Base-by-base conservation (phyloP, 23 tunicate species). In the Clavelina lepadiformis region DNA sequence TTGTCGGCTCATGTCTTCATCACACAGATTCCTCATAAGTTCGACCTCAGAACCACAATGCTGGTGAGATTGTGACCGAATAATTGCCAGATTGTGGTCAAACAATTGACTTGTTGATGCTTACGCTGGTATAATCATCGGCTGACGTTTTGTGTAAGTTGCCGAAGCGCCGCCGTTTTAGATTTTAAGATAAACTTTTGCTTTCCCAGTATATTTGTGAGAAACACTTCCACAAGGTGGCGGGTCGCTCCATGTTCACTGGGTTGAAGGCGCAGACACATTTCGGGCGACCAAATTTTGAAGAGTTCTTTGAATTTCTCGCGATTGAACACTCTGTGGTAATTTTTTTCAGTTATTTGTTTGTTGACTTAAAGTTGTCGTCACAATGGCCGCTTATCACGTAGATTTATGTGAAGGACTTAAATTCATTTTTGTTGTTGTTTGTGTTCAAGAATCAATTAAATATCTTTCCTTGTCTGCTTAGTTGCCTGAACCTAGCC, bases 1-100 rank as follows among this genome's bases (percentile, higher is more conserved):
- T 36, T 88, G 2, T 56, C 67, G 26, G 76, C 83, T 31, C 85
- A 83, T 35, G 70, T 91, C 25, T 91, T 83, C 45, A 77, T 91
- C 46, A 91, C 98, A 13, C 91, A 91, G 37, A 25, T 82, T 29
- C 69, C 73, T 2, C 30, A 60, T 28, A 64, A 82, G 44, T 91
- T 83, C 54, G 98, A 91, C 52, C 72, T 91, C 30, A 56, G 98
- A 38, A 91, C 98, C 3, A 72, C 81, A 2, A 91, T 91, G 98
- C 61, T 79, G 86, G 95, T 79, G 33, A 32, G 68, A n/a, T n/a
- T n/a, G n/a, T n/a, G n/a, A n/a, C n/a, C n/a, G n/a, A n/a, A n/a
- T n/a, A n/a, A n/a, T n/a, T n/a, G n/a, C n/a, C n/a, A n/a, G n/a
- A n/a, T n/a, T n/a, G n/a, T n/a, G n/a, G n/a, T n/a, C n/a, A n/a